Percentiles rank a stretch among this genome's conserved stretches.
Conservation (phyloP, 2,888 invertebrate species). For the Xanthia togata region DNA sequence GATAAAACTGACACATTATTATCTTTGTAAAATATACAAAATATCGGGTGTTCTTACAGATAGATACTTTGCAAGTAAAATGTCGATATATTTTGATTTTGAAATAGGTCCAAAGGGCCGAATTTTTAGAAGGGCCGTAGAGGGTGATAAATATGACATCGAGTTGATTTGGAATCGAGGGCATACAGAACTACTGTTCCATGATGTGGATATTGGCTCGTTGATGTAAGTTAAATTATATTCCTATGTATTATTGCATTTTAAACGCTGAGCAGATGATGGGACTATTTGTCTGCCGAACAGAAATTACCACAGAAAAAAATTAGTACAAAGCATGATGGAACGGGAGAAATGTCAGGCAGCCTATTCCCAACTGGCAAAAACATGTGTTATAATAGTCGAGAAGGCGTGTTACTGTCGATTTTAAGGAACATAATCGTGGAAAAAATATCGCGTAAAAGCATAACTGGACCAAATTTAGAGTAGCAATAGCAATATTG, state of each 20-base stretch:
- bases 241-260: neutral
- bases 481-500: no score
- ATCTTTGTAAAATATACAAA: neutral
- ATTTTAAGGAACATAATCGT: no score
- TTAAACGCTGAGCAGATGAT: neutral
- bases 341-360: no score
- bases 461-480: no score
- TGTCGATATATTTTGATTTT: constrained; percentile 87
- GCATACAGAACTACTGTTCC: constrained; percentile 75
- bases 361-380: no score
- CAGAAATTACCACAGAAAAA: no score
- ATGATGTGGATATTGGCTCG: constrained; percentile 76
- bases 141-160: constrained; percentile 81
- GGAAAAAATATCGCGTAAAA: no score
- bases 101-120: constrained; percentile 77
- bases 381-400: no score
- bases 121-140: constrained; percentile 82
- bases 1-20: neutral
- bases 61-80: constrained; percentile 54
- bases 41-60: neutral
- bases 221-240: constrained; percentile 79
- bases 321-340: no score
- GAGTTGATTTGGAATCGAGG: constrained; percentile 72
- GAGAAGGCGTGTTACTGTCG: no score
- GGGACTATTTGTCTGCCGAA: no score